Evolutionary conservation across 2,113 vertebrate genomes (phyloP).

Genomic region (Trogon surrucura): DNA sequence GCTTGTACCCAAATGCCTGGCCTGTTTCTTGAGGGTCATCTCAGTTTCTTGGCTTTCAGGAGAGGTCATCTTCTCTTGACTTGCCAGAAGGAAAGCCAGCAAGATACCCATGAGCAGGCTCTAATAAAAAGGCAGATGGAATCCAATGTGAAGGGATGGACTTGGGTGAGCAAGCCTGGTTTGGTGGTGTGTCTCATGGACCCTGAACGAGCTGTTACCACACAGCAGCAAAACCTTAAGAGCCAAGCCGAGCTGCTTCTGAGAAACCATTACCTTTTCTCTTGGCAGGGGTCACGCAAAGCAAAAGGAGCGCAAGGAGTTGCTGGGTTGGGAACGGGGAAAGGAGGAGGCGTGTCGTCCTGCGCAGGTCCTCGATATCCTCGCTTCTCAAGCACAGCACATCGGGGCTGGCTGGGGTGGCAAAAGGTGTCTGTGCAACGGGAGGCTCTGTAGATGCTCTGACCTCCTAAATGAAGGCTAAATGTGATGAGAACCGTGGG

Average conservation of each 20-base stretch:
- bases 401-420: accelerated
- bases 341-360: neutral
- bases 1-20: neutral
- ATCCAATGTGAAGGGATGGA: neutral
- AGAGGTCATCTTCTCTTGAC: neutral
- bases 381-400: neutral
- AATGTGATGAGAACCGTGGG: neutral
- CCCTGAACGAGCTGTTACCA: accelerated
- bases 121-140: neutral
- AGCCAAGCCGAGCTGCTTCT: conserved; percentile 24
- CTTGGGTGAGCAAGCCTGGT: neutral
- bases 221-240: neutral
- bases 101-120: neutral
- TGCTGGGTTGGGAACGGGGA: neutral
- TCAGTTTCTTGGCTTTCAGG: neutral
- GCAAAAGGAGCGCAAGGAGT: neutral
- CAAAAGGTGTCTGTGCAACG: neutral
- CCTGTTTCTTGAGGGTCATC: neutral
- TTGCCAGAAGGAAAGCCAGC: neutral
- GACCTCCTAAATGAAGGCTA: neutral
- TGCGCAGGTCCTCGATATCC: neutral
- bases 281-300: neutral
- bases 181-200: neutral
- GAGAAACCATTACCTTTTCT: neutral
- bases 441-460: neutral